Conservation (phyloP, 2,888 invertebrate species). For the Apantesis nais region DNA sequence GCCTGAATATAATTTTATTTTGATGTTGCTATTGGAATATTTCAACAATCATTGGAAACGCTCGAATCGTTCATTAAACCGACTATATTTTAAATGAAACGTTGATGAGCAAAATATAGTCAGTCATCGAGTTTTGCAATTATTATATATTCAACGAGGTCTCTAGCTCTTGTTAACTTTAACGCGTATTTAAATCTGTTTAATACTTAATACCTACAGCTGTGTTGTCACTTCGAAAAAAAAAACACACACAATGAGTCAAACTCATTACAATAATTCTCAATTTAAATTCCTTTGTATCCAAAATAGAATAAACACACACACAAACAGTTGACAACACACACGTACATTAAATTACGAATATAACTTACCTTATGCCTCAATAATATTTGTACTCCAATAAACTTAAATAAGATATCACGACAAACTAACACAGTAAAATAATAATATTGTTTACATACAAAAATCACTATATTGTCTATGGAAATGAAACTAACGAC, state of each 20-base stretch:
- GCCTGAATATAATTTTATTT: too few species aligned
- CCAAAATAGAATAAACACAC: conserved; percentile 1
- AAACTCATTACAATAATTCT: background rate
- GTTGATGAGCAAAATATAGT: too few species aligned
- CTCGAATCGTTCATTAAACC: too few species aligned
- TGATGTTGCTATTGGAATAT: too few species aligned
- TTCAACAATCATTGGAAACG: too few species aligned
- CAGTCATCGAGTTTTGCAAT: too few species aligned
- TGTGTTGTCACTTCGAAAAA: background rate
- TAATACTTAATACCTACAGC: background rate
- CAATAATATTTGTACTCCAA: background rate
- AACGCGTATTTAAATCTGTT: too few species aligned
- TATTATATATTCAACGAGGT: too few species aligned
- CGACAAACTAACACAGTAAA: background rate
- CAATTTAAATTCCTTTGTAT: conserved; percentile 8
- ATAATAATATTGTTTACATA: background rate
- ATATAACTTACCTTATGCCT: conserved; percentile 9
- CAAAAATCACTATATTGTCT: background rate
- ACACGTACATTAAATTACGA: conserved; percentile 2
- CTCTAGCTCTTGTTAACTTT: too few species aligned
- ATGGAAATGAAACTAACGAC: background rate
- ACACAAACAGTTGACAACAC: conserved; percentile 2
- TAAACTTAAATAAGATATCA: conserved; percentile 1
- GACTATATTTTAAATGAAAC: too few species aligned
- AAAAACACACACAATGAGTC: background rate